These are phyloP conservation scores for Martes martes DNA, from an alignment of 2,113 vertebrate genomes.

Conservation along the genomic window DNA sequence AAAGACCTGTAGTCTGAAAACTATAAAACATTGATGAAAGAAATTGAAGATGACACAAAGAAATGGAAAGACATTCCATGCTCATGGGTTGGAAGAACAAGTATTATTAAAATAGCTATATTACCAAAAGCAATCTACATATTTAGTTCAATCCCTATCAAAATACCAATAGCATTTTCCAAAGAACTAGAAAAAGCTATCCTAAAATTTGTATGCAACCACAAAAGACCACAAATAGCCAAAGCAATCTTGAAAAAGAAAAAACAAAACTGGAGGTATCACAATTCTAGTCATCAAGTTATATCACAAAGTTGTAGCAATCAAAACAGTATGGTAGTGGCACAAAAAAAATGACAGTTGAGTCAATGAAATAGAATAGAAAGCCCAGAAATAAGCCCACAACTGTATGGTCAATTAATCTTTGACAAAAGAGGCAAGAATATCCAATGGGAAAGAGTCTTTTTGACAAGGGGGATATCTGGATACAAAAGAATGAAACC, in stretches of 20 bases:
- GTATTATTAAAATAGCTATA: too few species aligned
- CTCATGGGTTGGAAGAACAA: too few species aligned
- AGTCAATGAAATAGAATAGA: background rate
- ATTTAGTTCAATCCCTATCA: too few species aligned
- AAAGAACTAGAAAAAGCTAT: too few species aligned
- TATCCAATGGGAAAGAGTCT: background rate
- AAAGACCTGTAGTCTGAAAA: background rate
- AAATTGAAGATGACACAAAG: background rate
- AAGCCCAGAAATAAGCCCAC: background rate
- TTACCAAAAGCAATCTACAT: too few species aligned
- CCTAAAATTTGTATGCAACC: too few species aligned
- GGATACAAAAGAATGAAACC: background rate
- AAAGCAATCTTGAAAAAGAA: too few species aligned
- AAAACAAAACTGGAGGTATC: too few species aligned
- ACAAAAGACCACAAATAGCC: too few species aligned
- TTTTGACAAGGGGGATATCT: background rate
- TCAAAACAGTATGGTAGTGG: background rate
- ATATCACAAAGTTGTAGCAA: background rate
- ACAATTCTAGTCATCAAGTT: too few species aligned
- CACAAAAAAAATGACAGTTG: background rate
- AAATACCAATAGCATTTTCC: too few species aligned
- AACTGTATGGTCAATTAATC: background rate
- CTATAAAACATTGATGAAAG: background rate
- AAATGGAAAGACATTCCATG: too few species aligned
- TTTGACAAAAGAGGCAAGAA: background rate